Evolutionary conservation across 2,888 invertebrate genomes (phyloP), one percentile per base, ranked within the genome.

Genomic region (Perizoma flavofasciatum): DNA sequence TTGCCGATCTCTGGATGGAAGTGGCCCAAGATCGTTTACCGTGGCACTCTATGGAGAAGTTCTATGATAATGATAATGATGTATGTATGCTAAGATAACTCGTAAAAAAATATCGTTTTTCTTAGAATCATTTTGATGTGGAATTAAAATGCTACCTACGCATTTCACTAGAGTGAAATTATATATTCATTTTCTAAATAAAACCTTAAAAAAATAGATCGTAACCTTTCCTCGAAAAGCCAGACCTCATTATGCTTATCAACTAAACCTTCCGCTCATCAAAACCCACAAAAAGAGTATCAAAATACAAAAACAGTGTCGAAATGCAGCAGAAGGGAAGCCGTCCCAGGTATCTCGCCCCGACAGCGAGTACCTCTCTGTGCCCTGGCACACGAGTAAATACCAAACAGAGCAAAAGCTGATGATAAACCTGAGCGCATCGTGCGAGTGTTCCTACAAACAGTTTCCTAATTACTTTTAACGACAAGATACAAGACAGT

Each of bases 221-320:
- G 37, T 33, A 43, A 49, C 43, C 33, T 41, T 53, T 35, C 45
- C 37, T 43, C 41, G 49, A 49, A 51, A 50, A 55, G 51, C 45
- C 45, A 45, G 57, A 49, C 55, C 52, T 58, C 57, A 57, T 61
- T 57, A 58, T 45, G 54, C 33, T 54, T 51, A 54, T 57, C 58
- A 49, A 37, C n/a, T 40, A 34, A 48, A 52, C 48, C 43, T 32
- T 47, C 55, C 61, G 57, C 57, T 62, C 61, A 54, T 61, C 54
- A 57, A 54, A 57, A 46, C 49, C 47, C 51, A 53, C 56, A 54
- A 57, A 59, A 60, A 55, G 48, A 44, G 55, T 51, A 49, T 46
- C 60, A 45, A 60, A 55, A 55, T 51, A 60, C 55, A 60, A 48
- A 62, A 48, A 58, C 58, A 57, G 58, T 58, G 55, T 51, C 9